phyloP scores from a whole-genome alignment of 2,888 invertebrate species.

The Lasioglossum zephyrum region DNA sequence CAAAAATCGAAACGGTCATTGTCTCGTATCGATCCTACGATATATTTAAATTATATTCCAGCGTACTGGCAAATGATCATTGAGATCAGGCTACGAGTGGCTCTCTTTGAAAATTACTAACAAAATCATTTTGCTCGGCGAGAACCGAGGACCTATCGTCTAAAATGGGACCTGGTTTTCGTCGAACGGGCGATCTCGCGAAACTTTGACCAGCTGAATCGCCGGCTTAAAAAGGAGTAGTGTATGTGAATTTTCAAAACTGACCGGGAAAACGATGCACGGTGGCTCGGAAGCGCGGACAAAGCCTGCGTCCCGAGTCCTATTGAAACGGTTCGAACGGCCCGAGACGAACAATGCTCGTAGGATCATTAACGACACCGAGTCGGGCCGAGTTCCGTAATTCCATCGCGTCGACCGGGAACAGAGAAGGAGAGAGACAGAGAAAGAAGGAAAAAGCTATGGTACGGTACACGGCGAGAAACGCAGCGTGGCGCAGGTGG shows the following conservation, averaged over 20 bases:
- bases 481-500: slow-evolving; percentile 65
- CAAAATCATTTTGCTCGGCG: background rate
- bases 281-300: slow-evolving; percentile 5
- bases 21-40: background rate
- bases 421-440: slow-evolving; percentile 35
- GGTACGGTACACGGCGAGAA: slow-evolving; percentile 45
- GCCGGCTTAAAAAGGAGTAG: slow-evolving; percentile 6
- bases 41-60: background rate
- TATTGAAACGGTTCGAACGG: slow-evolving; percentile 34
- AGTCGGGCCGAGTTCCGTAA: slow-evolving; percentile 52
- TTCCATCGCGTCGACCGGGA: slow-evolving; percentile 16
- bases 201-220: background rate
- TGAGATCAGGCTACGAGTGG: too few species aligned
- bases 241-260: background rate
- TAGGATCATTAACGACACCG: slow-evolving; percentile 70
- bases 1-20: background rate
- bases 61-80: background rate
- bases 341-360: slow-evolving; percentile 55
- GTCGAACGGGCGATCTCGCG: background rate
- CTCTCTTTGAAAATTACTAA: too few species aligned
- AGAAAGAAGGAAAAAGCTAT: slow-evolving; percentile 25
- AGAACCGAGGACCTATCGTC: background rate
- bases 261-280: slow-evolving; percentile 7
- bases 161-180: background rate
- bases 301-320: slow-evolving; percentile 5